Conservation (phyloP, 2,113 vertebrate species). For the Saguinus imperator region DNA sequence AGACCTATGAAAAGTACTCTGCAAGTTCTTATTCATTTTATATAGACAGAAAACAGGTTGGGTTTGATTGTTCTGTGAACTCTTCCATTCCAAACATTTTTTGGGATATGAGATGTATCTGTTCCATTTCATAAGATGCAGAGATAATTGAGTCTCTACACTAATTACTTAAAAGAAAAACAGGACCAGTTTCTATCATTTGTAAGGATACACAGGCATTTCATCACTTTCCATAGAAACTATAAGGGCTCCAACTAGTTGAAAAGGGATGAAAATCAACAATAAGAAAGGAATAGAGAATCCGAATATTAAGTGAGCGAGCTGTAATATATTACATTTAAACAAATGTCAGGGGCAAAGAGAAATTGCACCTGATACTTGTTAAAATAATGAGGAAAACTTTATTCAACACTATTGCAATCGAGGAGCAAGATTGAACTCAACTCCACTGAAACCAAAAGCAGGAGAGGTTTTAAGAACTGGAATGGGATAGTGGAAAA, state of each 20-base stretch:
- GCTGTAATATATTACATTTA: background rate
- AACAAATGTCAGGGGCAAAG: background rate
- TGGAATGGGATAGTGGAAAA: background rate
- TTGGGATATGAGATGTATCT: background rate
- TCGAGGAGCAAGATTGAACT: background rate
- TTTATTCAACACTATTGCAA: background rate
- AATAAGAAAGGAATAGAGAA: background rate
- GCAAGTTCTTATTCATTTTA: background rate
- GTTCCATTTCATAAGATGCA: background rate
- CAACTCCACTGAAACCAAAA: background rate
- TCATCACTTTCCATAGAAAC: background rate
- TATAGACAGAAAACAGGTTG: background rate
- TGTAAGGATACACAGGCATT: background rate
- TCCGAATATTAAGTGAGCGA: background rate
- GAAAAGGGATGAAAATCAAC: background rate
- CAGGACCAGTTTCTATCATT: background rate
- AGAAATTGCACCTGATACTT: background rate
- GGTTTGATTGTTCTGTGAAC: background rate
- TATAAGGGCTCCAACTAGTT: background rate
- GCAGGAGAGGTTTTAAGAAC: background rate
- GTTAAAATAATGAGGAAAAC: background rate
- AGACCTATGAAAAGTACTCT: background rate
- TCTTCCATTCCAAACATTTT: background rate
- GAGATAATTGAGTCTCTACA: background rate
- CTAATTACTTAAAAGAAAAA: background rate